phyloP scores from a whole-genome alignment of 2,113 vertebrate genomes.

The Corythaeola cristata region DNA sequence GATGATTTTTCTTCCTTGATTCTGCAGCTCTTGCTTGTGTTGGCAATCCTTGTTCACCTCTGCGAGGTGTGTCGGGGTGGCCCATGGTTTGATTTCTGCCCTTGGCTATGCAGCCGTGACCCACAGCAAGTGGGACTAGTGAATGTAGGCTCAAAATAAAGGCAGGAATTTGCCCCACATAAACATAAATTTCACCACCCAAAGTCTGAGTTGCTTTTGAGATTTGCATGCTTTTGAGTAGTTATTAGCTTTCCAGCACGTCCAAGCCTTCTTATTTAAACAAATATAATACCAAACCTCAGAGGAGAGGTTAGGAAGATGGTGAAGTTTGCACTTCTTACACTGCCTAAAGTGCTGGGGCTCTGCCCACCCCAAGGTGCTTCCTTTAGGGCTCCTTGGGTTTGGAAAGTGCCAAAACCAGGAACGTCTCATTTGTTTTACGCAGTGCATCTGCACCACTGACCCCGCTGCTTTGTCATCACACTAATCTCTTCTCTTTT shows the following conservation, averaged over 20 bases:
- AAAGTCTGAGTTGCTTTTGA: neutral
- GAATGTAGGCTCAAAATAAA: neutral
- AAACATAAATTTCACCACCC: neutral
- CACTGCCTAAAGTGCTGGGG: rapidly evolving
- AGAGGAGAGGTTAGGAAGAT: neutral
- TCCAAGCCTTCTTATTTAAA: neutral
- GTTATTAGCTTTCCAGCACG: neutral
- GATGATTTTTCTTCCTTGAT: neutral
- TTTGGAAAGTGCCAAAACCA: neutral
- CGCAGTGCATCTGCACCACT: neutral
- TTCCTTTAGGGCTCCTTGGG: neutral
- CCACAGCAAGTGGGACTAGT: neutral
- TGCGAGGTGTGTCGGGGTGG: neutral
- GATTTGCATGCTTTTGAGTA: neutral
- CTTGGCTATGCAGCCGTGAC: rapidly evolving
- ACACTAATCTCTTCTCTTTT: neutral
- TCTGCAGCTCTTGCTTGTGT: neutral
- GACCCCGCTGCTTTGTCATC: conserved; percentile 43
- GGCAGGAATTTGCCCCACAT: neutral
- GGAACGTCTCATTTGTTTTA: neutral
- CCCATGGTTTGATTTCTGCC: neutral
- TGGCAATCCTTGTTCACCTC: neutral
- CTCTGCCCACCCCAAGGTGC: neutral
- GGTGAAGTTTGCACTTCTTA: neutral
- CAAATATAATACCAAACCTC: neutral